A percentile compares a stretch with the other conserved stretches of the same genome.
These are phyloP conservation scores for Rhincodon typus DNA, from an alignment of 2,797 vertebrate genomes.

Conservation along the genomic window DNA sequence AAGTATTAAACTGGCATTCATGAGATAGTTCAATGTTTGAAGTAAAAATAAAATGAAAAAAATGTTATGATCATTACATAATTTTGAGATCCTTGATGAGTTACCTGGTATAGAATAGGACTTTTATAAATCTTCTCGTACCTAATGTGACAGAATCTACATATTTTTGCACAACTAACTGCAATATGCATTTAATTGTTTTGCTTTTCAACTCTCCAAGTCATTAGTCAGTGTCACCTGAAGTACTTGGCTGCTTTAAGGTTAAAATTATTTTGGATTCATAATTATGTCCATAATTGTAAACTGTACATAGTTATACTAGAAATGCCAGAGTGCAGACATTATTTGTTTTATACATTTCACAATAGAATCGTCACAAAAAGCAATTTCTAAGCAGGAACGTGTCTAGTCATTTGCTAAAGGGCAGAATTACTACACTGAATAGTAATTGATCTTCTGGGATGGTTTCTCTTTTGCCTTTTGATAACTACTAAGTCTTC, in stretches of 20 bases:
- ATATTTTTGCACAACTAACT: neutral
- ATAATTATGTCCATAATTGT: neutral
- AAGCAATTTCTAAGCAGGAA: conserved; percentile 23
- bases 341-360: conserved; percentile 24
- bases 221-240: neutral
- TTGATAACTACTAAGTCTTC: conserved; percentile 15
- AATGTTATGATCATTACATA: neutral
- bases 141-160: neutral
- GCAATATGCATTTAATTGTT: neutral
- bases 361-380: neutral
- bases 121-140: neutral
- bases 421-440: neutral
- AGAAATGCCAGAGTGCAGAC: neutral
- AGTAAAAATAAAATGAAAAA: neutral
- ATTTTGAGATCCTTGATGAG: neutral
- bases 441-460: conserved; percentile 29
- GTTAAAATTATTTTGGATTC: neutral
- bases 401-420: conserved; percentile 26
- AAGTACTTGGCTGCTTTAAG: neutral
- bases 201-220: neutral
- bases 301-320: neutral
- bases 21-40: neutral
- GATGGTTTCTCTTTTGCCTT: conserved; percentile 1
- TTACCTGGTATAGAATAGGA: neutral
- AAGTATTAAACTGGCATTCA: neutral